These are phyloP conservation scores for Pherbina coryleti DNA, from an alignment of 2,888 invertebrate species.

Conservation along the genomic window DNA sequence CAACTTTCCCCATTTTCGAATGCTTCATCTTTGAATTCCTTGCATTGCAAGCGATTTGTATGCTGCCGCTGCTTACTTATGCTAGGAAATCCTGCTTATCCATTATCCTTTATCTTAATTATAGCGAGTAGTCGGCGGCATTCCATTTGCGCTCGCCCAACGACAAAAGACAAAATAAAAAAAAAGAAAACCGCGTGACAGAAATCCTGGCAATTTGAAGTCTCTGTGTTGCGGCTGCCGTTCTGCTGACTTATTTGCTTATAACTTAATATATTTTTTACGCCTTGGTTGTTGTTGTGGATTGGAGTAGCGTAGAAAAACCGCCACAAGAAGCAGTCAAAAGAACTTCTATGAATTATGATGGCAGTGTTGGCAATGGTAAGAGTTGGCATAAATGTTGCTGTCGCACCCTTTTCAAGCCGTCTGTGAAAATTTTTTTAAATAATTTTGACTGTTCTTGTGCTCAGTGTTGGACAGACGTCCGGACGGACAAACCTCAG, in stretches of 20 bases:
- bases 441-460: slow-evolving; percentile 29
- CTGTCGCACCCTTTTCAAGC: slow-evolving; percentile 50
- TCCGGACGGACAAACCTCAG: slow-evolving; percentile 44
- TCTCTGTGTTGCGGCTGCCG: background rate
- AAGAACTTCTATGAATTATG: slow-evolving; percentile 42
- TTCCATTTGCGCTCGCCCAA: background rate
- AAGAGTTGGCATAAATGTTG: background rate
- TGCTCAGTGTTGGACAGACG: slow-evolving; percentile 56
- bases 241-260: slow-evolving; percentile 10
- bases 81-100: slow-evolving; percentile 64
- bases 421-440: slow-evolving; percentile 22
- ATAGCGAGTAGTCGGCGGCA: slow-evolving; percentile 54
- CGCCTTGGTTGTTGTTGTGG: background rate
- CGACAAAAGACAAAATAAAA: background rate
- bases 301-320: background rate
- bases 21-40: slow-evolving; percentile 3
- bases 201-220: slow-evolving; percentile 30
- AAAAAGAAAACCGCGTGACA: slow-evolving; percentile 5
- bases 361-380: background rate
- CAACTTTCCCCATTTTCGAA: background rate
- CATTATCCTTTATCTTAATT: slow-evolving; percentile 68
- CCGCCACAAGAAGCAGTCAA: background rate
- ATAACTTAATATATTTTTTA: background rate
- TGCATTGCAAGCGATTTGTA: slow-evolving; percentile 20
- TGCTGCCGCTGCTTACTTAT: slow-evolving; percentile 21